Percentiles rank a stretch among this genome's conserved stretches.
Conservation (phyloP, 2,797 vertebrate species). For the Alfaro cultratus region DNA sequence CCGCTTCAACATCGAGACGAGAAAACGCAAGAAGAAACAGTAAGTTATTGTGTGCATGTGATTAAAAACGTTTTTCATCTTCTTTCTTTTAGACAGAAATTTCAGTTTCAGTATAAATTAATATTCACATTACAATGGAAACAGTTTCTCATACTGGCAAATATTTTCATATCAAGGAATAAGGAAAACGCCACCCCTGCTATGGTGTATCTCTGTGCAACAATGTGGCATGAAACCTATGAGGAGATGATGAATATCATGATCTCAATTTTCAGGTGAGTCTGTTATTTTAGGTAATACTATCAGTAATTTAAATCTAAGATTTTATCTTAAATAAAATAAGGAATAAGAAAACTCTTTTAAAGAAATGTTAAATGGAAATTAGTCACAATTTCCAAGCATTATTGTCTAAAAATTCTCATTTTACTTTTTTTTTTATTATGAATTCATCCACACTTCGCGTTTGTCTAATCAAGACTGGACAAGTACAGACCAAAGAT, state of each 20-base stretch:
- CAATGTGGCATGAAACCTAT: conserved; percentile 79
- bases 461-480: conserved; percentile 54
- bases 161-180: not conserved
- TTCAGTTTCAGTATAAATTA: no score
- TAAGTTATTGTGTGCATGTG: not conserved
- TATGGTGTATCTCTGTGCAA: conserved; percentile 64
- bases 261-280: conserved; percentile 71
- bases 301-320: no score
- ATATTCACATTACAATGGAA: not conserved
- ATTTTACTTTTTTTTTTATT: no score
- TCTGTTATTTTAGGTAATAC: not conserved
- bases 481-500: conserved; percentile 71
- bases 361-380: no score
- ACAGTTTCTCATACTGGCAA: not conserved
- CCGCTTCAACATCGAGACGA: conserved; percentile 16
- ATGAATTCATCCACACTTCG: not conserved
- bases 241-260: conserved; percentile 77
- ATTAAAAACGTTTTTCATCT: no score
- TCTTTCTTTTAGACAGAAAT: no score
- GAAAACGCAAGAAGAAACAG: not conserved
- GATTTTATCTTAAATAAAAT: no score
- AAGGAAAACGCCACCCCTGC: not conserved
- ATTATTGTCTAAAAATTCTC: no score
- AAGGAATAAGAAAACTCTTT: no score
- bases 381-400: no score